Evolutionary conservation across 2,888 invertebrate genomes (phyloP).

Genomic region (Pyralis farinalis): DNA sequence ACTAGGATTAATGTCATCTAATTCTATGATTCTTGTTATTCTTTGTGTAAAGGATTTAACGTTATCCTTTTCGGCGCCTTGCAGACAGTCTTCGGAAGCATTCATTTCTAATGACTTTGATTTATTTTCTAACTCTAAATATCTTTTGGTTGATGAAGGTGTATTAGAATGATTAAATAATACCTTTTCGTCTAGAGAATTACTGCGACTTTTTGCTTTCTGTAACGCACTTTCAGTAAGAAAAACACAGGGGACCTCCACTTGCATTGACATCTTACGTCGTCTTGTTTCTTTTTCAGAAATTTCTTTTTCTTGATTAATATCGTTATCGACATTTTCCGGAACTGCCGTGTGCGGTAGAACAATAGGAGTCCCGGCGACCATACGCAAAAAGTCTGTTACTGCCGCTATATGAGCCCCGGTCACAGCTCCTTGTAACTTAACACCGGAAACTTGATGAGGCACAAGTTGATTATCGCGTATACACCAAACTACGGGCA

Average conservation of each 20-base stretch:
- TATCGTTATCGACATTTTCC: slow-evolving; percentile 64
- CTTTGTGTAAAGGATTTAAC: slow-evolving; percentile 49
- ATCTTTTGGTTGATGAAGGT: slow-evolving; percentile 47
- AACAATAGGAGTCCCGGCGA: slow-evolving; percentile 83
- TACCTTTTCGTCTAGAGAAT: slow-evolving; percentile 70
- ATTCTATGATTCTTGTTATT: slow-evolving; percentile 72
- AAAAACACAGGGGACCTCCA: slow-evolving; percentile 78
- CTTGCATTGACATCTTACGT: slow-evolving; percentile 77
- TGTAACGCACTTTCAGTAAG: slow-evolving; percentile 71
- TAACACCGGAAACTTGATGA: slow-evolving; percentile 84
- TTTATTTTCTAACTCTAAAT: slow-evolving; percentile 53
- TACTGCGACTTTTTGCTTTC: slow-evolving; percentile 68
- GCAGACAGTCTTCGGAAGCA: slow-evolving; percentile 36
- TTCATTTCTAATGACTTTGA: slow-evolving; percentile 52
- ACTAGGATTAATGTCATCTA: slow-evolving; percentile 56
- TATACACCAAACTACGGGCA: slow-evolving; percentile 85
- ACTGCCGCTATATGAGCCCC: slow-evolving; percentile 84
- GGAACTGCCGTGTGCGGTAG: slow-evolving; percentile 70
- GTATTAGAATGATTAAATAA: slow-evolving; percentile 56
- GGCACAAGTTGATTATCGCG: slow-evolving; percentile 85
- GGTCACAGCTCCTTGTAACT: slow-evolving; percentile 83
- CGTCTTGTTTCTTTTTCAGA: slow-evolving; percentile 41
- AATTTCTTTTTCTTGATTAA: slow-evolving; percentile 68
- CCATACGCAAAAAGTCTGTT: slow-evolving; percentile 83
- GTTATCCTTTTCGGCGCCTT: slow-evolving; percentile 38